Evolutionary conservation across 2,888 invertebrate genomes (phyloP), one percentile per base, ranked within the genome.

Genomic region (Panorpa germanica): DNA sequence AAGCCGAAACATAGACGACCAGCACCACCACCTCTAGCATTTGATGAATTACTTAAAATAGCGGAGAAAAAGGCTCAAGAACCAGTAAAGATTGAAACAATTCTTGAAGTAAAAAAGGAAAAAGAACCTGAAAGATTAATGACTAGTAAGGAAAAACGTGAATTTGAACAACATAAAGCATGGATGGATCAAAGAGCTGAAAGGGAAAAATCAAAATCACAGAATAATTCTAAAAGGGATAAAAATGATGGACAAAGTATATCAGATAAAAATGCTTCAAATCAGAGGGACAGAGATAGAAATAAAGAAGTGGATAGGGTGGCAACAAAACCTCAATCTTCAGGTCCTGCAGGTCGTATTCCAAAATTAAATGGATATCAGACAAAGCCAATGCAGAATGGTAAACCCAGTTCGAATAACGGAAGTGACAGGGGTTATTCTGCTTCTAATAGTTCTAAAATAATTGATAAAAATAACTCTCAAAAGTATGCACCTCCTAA

Each of bases 11-110:
- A 50, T 35, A 49, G 59, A 38, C 60, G 61, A 2, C 55, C 61
- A 4, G 49, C 57, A 26, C 78, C 80, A 3, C 78, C 83, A 1
- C 72, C 75, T 1, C 63, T 85, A 49, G 77, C 81, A 49, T 88
- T 83, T 46, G 61, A 67, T 41, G 70, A 78, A 33, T 49, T 90
- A 13, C 49, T 90, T 3, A 78, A 82, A 52, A 54, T 86, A 5
- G 86, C 86, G 0, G 80, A 76, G 40, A 69, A 78, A 45, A 85
- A 85, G 46, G 83, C 83, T 39, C 63, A 68, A 47, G 78, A 83
- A 46, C 85, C 85, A 0, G 48, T 83, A 3, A 61, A 70, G 16
- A 51, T 70, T 33, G 64, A 67, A 39, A 48, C 53, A 13, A 63
- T 61, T 43, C 53, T 57, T 36, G 46, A 52, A 29, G 52, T 62